These are phyloP conservation scores for Ischnus inquisitorius DNA, from an alignment of 2,888 invertebrate species.

Conservation along the genomic window DNA sequence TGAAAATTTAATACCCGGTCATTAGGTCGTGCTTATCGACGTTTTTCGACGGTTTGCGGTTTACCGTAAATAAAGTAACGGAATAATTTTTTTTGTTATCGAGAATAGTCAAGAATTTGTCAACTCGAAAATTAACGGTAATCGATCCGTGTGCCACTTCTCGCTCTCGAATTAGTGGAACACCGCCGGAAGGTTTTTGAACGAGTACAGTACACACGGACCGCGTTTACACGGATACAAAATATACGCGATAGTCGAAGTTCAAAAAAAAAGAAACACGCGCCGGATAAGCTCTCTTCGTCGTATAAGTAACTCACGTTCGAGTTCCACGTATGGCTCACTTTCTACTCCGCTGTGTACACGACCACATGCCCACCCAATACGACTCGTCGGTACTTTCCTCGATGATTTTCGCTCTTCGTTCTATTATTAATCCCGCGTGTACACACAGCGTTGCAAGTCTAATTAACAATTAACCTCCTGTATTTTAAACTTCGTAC, in stretches of 20 bases:
- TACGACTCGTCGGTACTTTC: constrained; percentile 77
- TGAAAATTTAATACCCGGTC: too few relatives aligned
- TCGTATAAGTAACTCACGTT: constrained; percentile 58
- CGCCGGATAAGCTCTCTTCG: constrained; percentile 11
- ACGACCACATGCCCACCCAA: constrained; percentile 72
- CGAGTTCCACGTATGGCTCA: constrained; percentile 76
- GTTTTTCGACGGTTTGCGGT: not conserved
- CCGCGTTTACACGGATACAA: constrained; percentile 17
- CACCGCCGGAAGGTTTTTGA: constrained; percentile 45
- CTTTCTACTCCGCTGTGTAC: constrained; percentile 79
- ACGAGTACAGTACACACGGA: constrained; percentile 1
- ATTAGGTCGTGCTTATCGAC: not conserved
- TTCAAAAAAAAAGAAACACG: constrained; percentile 28
- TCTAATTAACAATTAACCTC: not conserved
- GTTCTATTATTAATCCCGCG: constrained; percentile 77
- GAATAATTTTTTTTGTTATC: not conserved
- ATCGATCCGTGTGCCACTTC: constrained; percentile 63
- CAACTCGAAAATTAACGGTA: constrained; percentile 45
- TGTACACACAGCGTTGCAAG: constrained; percentile 19
- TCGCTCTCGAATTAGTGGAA: constrained; percentile 51
- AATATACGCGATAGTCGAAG: constrained; percentile 7
- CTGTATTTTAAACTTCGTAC: not conserved
- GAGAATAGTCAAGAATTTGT: constrained; percentile 1
- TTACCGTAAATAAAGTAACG: not conserved
- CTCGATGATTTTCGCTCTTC: constrained; percentile 67